These are phyloP conservation scores for Tenthredo mesomela DNA, from an alignment of 2,888 invertebrate species.

Conservation along the genomic window DNA sequence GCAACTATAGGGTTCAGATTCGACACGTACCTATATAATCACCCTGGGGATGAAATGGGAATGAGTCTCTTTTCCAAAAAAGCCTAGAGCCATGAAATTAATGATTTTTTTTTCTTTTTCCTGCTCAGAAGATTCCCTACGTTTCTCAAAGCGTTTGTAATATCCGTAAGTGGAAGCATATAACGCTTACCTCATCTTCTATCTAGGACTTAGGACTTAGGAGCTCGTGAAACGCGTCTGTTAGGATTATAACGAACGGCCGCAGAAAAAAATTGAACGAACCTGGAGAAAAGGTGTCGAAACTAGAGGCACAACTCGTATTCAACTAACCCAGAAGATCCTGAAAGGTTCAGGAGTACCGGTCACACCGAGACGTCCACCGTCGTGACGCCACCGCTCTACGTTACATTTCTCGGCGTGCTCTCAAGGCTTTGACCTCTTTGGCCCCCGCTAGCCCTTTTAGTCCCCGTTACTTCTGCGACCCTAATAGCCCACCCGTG, in stretches of 20 bases:
- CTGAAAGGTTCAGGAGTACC: neutral
- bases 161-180: slow-evolving; percentile 9
- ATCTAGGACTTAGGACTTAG: no score
- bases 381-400: slow-evolving; percentile 8
- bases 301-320: neutral
- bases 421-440: slow-evolving; percentile 34
- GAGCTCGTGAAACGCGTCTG: neutral
- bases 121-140: neutral
- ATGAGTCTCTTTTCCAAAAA: neutral
- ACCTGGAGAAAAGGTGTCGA: neutral
- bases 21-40: neutral
- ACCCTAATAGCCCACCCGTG: slow-evolving; percentile 49
- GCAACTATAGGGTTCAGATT: neutral
- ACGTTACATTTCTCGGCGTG: neutral
- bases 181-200: neutral
- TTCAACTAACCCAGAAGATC: neutral
- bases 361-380: slow-evolving; percentile 13
- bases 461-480: slow-evolving; percentile 8
- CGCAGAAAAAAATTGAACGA: neutral
- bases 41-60: neutral
- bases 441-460: slow-evolving; percentile 33
- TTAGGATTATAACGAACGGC: neutral
- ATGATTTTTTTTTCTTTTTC: neutral
- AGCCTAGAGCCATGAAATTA: neutral
- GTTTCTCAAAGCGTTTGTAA: neutral